phyloP scores from a whole-genome alignment of 2,888 invertebrate species.

The Allacma fusca region DNA sequence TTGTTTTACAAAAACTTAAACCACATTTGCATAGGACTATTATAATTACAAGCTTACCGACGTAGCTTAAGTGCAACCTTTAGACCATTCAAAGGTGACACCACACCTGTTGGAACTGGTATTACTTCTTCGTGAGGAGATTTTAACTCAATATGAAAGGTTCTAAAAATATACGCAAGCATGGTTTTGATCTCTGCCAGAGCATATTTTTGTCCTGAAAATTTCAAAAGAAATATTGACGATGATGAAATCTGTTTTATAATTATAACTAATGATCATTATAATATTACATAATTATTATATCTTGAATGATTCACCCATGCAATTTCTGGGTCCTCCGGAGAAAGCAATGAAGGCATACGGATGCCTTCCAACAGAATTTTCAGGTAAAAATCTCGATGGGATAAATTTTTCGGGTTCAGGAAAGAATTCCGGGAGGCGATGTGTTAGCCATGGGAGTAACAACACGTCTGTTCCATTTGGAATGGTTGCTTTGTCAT shows the following conservation, averaged over 20 bases:
- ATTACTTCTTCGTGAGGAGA: too few species aligned
- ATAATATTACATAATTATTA: too few species aligned
- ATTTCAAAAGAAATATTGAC: too few species aligned
- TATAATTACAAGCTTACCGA: too few species aligned
- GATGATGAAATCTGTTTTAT: too few species aligned
- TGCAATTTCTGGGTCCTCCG: constrained; percentile 40
- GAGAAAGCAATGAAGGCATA: constrained; percentile 40
- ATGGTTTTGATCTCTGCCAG: constrained; percentile 70
- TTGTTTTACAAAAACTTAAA: too few species aligned
- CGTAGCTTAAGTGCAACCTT: too few species aligned
- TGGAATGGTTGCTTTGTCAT: constrained; percentile 14
- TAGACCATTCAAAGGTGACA: too few species aligned
- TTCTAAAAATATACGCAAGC: constrained; percentile 69
- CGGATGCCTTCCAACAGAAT: constrained; percentile 15
- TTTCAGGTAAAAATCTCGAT: constrained; percentile 30
- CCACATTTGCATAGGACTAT: too few species aligned
- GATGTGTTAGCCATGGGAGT: constrained; percentile 13
- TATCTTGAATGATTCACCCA: constrained; percentile 31
- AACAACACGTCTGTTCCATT: constrained; percentile 14
- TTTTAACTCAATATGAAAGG: constrained; percentile 64
- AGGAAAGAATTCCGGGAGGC: constrained; percentile 25
- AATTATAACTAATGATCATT: too few species aligned
- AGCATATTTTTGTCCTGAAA: constrained; percentile 70
- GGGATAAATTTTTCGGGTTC: constrained; percentile 28
- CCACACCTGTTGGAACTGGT: too few species aligned